These are phyloP conservation scores for Blastobasis lacticolella DNA, from an alignment of 2,888 invertebrate genomes.

Conservation along the genomic window DNA sequence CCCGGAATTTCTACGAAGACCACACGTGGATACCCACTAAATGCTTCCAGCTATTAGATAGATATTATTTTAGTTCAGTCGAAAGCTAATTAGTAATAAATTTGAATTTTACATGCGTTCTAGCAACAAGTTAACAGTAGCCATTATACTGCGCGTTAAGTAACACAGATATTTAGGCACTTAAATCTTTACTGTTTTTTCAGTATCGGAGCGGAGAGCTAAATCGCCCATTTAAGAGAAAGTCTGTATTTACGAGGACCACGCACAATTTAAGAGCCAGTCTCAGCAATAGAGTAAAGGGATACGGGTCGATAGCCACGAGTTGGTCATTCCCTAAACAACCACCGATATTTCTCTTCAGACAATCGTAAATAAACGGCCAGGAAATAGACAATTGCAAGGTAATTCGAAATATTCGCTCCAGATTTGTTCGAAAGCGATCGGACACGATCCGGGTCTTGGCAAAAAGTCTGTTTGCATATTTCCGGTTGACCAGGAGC, in stretches of 20 bases:
- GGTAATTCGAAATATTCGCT: slow-evolving; percentile 1
- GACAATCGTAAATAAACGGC: slow-evolving; percentile 20
- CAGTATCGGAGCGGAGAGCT: too few species aligned
- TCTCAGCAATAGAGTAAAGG: slow-evolving; percentile 16
- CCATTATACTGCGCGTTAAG: neutral
- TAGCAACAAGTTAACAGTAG: too few species aligned
- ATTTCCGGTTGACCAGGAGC: too few species aligned
- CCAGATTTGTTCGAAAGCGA: too few species aligned
- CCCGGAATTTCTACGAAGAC: slow-evolving; percentile 1
- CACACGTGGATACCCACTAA: neutral
- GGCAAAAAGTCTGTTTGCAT: too few species aligned
- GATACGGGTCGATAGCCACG: slow-evolving; percentile 13
- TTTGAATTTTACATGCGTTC: too few species aligned
- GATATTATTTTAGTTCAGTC: too few species aligned
- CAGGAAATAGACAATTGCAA: neutral
- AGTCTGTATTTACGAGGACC: slow-evolving; percentile 25
- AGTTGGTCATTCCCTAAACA: slow-evolving; percentile 28
- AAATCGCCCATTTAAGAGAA: slow-evolving; percentile 19
- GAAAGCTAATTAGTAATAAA: too few species aligned
- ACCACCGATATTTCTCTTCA: slow-evolving; percentile 24
- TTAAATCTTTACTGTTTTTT: too few species aligned
- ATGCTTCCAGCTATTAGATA: too few species aligned
- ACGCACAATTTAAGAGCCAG: slow-evolving; percentile 23
- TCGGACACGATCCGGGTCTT: too few species aligned
- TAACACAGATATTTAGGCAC: neutral